phyloP scores from a whole-genome alignment of 2,797 vertebrate species.

The Rallus crepitans region DNA sequence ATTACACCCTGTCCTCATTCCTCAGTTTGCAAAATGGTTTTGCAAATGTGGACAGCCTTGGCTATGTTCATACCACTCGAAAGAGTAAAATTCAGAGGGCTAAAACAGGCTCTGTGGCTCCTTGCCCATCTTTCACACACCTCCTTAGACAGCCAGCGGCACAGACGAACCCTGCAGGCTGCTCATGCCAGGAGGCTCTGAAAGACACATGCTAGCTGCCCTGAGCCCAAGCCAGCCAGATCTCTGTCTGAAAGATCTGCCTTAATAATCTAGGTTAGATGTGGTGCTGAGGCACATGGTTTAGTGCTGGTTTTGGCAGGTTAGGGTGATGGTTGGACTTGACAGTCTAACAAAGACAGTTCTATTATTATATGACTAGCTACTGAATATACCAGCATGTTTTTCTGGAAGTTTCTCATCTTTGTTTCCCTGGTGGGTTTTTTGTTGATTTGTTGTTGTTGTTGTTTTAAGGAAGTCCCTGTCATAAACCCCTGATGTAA shows the following conservation, averaged over 20 bases:
- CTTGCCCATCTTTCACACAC: neutral
- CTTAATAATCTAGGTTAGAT: neutral
- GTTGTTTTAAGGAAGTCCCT: too few relatives aligned
- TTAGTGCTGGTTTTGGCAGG: too few relatives aligned
- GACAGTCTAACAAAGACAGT: too few relatives aligned
- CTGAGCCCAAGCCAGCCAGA: neutral
- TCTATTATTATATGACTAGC: neutral
- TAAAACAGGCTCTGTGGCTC: neutral
- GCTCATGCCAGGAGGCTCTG: neutral
- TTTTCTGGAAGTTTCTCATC: neutral
- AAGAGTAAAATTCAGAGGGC: neutral
- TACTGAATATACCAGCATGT: neutral
- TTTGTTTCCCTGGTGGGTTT: neutral
- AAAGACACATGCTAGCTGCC: neutral
- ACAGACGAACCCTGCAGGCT: rapidly evolving
- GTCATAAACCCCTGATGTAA: neutral
- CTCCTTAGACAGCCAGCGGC: neutral
- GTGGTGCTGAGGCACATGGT: too few relatives aligned
- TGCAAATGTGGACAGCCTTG: neutral
- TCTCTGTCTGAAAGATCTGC: neutral
- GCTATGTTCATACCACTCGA: neutral
- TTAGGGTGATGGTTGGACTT: too few relatives aligned
- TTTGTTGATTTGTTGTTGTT: too few relatives aligned
- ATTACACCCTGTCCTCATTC: neutral
- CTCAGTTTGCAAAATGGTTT: neutral